phyloP scores from a whole-genome alignment of 2,888 invertebrate genomes.

The Mallateleia sp. region DNA sequence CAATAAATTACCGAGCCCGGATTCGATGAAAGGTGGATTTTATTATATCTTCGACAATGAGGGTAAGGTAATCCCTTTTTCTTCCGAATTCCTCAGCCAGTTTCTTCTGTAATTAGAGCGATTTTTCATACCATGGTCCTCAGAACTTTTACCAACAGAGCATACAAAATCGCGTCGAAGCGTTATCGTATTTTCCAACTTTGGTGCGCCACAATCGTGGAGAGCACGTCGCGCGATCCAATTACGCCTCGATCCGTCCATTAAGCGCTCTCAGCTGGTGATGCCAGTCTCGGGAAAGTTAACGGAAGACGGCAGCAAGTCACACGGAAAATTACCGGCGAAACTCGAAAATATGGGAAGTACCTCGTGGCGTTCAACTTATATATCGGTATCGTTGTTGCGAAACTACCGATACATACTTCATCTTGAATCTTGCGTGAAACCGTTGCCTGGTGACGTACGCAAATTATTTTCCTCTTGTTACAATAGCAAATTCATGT shows the following conservation, averaged over 20 bases:
- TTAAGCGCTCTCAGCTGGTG: conserved; percentile 77
- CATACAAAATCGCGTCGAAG: conserved; percentile 71
- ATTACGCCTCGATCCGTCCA: conserved; percentile 80
- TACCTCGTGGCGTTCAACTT: conserved; percentile 81
- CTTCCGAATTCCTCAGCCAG: conserved; percentile 20
- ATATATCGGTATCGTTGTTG: conserved; percentile 77
- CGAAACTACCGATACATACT: conserved; percentile 83
- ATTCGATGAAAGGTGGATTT: neutral
- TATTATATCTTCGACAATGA: neutral
- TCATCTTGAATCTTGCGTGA: conserved; percentile 77
- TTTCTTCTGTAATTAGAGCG: conserved; percentile 57
- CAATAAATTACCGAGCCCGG: neutral
- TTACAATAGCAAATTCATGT: conserved; percentile 12
- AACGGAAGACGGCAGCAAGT: conserved; percentile 79
- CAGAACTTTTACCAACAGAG: conserved; percentile 59
- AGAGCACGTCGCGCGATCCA: conserved; percentile 77
- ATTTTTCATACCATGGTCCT: conserved; percentile 62
- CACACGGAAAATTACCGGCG: conserved; percentile 84
- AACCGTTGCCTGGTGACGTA: conserved; percentile 36
- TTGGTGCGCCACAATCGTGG: conserved; percentile 72
- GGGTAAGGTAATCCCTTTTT: neutral
- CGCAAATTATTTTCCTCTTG: conserved; percentile 34
- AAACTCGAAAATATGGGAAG: conserved; percentile 84
- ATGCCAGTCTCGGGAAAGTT: conserved; percentile 76
- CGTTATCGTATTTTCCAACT: conserved; percentile 75